Evolutionary conservation across 2,888 invertebrate genomes (phyloP).

Genomic region (Zootermopsis nevadensis): DNA sequence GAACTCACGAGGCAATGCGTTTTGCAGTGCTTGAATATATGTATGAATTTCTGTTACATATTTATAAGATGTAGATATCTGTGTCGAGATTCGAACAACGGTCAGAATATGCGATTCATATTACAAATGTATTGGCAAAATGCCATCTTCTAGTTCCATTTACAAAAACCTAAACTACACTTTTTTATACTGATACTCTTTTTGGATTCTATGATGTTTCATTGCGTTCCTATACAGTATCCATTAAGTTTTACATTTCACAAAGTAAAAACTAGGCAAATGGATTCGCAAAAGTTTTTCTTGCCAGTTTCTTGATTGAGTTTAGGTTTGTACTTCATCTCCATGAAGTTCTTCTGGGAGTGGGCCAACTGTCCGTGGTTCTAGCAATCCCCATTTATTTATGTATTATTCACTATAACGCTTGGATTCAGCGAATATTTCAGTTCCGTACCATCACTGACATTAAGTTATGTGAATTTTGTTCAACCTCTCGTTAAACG

Average conservation of each 20-base stretch:
- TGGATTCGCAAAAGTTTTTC: constrained; percentile 17
- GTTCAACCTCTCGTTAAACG: no score
- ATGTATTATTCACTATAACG: no score
- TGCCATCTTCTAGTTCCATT: neutral
- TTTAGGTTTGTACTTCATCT: constrained; percentile 34
- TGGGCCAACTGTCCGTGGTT: constrained; percentile 6
- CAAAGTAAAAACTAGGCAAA: constrained; percentile 29
- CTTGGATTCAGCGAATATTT: no score
- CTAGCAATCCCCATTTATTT: neutral
- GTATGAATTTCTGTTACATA: no score
- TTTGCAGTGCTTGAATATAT: no score
- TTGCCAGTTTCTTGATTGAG: constrained; percentile 37
- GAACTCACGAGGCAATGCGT: no score
- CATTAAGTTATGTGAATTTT: no score
- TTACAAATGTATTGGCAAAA: neutral
- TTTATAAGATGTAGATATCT: neutral
- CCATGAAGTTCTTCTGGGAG: neutral
- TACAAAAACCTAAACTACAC: neutral
- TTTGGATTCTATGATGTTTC: constrained; percentile 7
- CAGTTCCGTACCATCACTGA: no score
- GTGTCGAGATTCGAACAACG: neutral
- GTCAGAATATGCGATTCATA: neutral
- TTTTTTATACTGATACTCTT: neutral
- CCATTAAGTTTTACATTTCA: constrained; percentile 24
- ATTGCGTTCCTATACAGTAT: constrained; percentile 11